Evolutionary conservation across 2,797 vertebrate species (phyloP).

Genomic region (Glyptemys insculpta): DNA sequence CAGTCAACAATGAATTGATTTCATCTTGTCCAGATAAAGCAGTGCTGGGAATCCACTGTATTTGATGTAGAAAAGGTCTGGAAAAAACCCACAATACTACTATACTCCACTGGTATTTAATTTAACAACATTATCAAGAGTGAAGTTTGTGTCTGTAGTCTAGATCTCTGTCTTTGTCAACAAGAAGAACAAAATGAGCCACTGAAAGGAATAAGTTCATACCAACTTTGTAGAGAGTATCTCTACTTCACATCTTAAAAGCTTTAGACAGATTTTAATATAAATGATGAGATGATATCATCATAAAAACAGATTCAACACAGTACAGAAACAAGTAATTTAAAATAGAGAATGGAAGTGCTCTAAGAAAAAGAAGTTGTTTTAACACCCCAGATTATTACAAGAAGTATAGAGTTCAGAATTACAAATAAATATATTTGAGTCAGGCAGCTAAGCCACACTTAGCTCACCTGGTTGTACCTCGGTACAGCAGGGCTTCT

Average conservation of each 20-base stretch:
- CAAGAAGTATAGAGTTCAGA: conserved; percentile 46
- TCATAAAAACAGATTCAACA: background rate
- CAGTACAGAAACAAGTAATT: background rate
- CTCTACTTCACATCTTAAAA: background rate
- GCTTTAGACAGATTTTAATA: background rate
- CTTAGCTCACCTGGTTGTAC: conserved; percentile 71
- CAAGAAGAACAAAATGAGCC: background rate
- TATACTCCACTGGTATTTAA: background rate
- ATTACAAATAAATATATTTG: conserved; percentile 53
- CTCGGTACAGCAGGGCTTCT: conserved; percentile 64
- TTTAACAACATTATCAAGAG: background rate
- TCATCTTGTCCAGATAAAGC: background rate
- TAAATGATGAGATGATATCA: background rate
- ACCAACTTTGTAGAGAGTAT: background rate
- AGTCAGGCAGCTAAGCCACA: conserved; percentile 70
- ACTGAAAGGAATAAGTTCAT: background rate
- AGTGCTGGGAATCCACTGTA: background rate
- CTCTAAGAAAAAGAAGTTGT: background rate
- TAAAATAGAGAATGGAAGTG: background rate
- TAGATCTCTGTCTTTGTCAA: background rate
- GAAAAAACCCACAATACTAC: background rate
- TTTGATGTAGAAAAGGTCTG: background rate
- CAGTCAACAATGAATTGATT: conserved; percentile 27
- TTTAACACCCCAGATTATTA: conserved; percentile 33
- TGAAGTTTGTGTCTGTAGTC: background rate